Evolutionary conservation across 2,888 invertebrate genomes (phyloP).

Genomic region (Epinotia brunnichana): DNA sequence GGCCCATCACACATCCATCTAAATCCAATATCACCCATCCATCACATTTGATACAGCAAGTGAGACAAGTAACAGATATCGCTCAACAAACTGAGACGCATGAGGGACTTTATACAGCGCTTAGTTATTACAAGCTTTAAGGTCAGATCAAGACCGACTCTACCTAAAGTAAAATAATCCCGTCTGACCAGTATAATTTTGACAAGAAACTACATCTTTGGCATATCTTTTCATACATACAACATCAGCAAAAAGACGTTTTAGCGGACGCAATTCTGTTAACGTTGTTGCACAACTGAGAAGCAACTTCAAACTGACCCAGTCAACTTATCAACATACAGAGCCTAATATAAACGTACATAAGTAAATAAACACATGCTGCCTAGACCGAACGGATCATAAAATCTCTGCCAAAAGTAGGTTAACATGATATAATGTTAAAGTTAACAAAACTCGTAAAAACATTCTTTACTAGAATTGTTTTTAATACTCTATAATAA

Average conservation of each 20-base stretch:
- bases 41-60: not conserved
- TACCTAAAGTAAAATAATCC: not conserved
- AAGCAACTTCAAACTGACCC: not conserved
- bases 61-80: not conserved
- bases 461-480: constrained; percentile 21
- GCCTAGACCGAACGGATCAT: not conserved
- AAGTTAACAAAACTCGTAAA: constrained; percentile 31
- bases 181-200: not conserved
- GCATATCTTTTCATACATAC: not conserved
- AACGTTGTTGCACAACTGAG: constrained; percentile 6
- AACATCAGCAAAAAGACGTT: not conserved
- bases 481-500: constrained; percentile 26
- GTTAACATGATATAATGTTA: constrained; percentile 24
- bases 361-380: not conserved
- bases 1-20: not conserved
- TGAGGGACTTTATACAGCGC: constrained; percentile 8
- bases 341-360: not conserved
- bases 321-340: not conserved
- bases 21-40: not conserved
- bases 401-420: constrained; percentile 26
- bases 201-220: constrained; percentile 14
- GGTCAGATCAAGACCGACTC: not conserved
- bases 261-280: constrained; percentile 9
- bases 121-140: constrained; percentile 2
- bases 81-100: not conserved